Percentiles rank a stretch among this genome's conserved stretches.
phyloP scores from a whole-genome alignment of 2,113 vertebrate genomes.

The Rhinolophus sinicus region DNA sequence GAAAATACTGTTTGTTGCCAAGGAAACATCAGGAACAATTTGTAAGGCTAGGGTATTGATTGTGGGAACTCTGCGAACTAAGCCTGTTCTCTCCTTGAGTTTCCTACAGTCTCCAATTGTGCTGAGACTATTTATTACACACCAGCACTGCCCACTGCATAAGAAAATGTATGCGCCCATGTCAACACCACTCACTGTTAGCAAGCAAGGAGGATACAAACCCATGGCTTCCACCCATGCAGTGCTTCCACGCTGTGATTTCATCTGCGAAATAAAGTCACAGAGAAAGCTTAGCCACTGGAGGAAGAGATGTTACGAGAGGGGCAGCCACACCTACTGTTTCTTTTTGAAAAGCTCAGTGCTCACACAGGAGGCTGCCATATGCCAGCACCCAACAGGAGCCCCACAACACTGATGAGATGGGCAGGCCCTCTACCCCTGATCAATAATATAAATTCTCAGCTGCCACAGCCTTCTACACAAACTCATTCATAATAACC shows the following conservation, averaged over 20 bases:
- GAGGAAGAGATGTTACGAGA: background rate
- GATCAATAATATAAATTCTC: background rate
- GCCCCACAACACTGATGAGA: background rate
- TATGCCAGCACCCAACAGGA: background rate
- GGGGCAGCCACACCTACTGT: background rate
- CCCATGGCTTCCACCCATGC: background rate
- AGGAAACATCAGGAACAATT: conserved; percentile 38
- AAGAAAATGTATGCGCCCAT: background rate
- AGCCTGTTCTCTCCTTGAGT: background rate
- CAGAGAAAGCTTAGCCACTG: background rate
- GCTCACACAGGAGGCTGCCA: background rate
- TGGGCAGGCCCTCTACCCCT: background rate
- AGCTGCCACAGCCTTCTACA: background rate
- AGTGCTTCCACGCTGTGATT: background rate
- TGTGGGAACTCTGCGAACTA: background rate
- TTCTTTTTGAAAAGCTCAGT: background rate
- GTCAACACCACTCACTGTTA: background rate
- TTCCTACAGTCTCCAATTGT: background rate
- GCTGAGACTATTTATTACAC: background rate
- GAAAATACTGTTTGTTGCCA: conserved; percentile 50
- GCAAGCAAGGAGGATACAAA: background rate
- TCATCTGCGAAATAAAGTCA: background rate
- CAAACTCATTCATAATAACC: background rate
- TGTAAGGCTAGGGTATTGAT: background rate
- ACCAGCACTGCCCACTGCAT: background rate